Evolutionary conservation across 1,140 invertebrate genomes (phyloP).

Genomic region (Apis mellifera): DNA sequence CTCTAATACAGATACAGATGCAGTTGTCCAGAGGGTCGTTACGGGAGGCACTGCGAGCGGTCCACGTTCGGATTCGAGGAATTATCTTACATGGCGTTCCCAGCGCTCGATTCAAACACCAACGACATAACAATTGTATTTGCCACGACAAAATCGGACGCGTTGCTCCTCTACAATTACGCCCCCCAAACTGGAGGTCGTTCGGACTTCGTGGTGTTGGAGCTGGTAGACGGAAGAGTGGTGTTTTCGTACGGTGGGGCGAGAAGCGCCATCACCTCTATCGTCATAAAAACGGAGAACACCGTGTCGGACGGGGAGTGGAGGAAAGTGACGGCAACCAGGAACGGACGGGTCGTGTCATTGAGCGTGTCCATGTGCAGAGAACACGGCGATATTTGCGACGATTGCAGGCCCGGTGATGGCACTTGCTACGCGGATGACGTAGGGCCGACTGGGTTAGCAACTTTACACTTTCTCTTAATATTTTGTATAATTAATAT

Average conservation of each 20-base stretch:
- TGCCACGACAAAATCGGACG: conserved; percentile 93
- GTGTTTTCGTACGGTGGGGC: conserved; percentile 95
- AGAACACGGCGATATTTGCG: conserved; percentile 92
- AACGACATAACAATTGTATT: conserved; percentile 96
- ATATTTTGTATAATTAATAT: not conserved
- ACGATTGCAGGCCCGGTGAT: conserved; percentile 92
- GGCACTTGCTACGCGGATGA: conserved; percentile 90
- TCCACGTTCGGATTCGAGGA: conserved; percentile 94
- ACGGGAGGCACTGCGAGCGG: conserved; percentile 94
- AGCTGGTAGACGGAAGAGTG: conserved; percentile 90
- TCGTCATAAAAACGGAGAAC: conserved; percentile 84
- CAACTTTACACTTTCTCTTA: conserved; percentile 12
- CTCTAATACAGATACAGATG: conserved; percentile 86
- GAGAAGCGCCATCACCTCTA: conserved; percentile 90
- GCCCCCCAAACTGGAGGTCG: conserved; percentile 92
- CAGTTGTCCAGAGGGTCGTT: conserved; percentile 92
- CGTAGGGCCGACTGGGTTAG: conserved; percentile 91
- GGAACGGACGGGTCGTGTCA: conserved; percentile 93
- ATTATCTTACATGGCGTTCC: conserved; percentile 94
- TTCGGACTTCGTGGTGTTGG: conserved; percentile 95
- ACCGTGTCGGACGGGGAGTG: conserved; percentile 92
- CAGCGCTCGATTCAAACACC: conserved; percentile 90
- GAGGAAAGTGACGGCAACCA: conserved; percentile 95
- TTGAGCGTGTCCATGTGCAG: conserved; percentile 90
- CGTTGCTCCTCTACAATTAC: conserved; percentile 94